Evolutionary conservation across 2,113 vertebrate genomes (phyloP).

Genomic region (Nymphicus hollandicus): DNA sequence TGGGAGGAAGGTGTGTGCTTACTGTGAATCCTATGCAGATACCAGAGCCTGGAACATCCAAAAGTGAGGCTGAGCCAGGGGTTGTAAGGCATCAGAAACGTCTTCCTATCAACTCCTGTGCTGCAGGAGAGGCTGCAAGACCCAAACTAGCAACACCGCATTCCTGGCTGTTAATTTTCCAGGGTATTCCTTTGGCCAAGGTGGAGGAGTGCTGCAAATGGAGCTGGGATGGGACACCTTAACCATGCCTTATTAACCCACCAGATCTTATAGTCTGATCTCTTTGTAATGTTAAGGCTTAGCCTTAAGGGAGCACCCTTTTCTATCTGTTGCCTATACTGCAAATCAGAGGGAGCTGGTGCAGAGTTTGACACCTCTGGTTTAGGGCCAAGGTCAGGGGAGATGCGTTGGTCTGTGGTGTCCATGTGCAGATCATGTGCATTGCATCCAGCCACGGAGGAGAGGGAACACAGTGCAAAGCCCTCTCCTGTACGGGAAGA

Average conservation of each 20-base stretch:
- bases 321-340: not conserved
- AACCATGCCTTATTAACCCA: not conserved
- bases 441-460: too few relatives aligned
- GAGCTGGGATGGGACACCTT: not conserved
- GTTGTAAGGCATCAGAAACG: not conserved
- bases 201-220: not conserved
- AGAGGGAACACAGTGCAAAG: not conserved
- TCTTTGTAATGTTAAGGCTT: not conserved
- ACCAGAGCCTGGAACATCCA: not conserved
- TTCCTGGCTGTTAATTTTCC: not conserved
- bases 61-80: not conserved
- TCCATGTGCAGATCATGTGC: not conserved
- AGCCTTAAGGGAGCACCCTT: not conserved
- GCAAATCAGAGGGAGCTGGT: not conserved
- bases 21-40: not conserved
- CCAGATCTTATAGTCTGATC: not conserved
- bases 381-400: not conserved
- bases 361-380: not conserved
- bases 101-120: not conserved
- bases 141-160: not conserved
- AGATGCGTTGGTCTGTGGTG: not conserved
- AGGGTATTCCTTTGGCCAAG: not conserved
- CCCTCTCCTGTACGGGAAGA: not conserved
- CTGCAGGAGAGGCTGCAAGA: not conserved
- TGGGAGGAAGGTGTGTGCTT: not conserved